Evolutionary conservation across 2,797 vertebrate species (phyloP), one percentile per base, ranked within the genome.

Genomic region (Glyptemys insculpta): DNA sequence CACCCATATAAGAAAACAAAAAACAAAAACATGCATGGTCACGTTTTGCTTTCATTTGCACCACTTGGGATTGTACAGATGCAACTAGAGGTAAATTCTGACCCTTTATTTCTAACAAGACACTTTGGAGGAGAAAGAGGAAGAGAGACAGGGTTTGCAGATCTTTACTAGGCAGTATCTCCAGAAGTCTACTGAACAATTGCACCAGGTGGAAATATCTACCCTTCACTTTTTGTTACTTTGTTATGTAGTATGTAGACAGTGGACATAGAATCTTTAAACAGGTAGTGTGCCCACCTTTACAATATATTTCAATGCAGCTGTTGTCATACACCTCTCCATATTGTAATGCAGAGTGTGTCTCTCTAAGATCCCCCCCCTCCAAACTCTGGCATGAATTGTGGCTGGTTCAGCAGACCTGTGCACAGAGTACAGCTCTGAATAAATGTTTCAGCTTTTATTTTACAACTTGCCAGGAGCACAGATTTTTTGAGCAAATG

Each of bases 171-270:
- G 49, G 27, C 27, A 89, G 49, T 29, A 59, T 9, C 16, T 78
- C 16, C 2, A 1, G 74, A 82, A 89, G 29, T 31, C 37, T 47
- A 21, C 27, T 25, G 47, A 0, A 0, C 54, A 89, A 87, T 47
- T 90, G 11, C 37, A 86, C 3, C n/a, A 68, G 44, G 16, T 53
- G 62, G 11, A 76, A 57, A 29, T 1, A 1, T 62, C 88, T 50
- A 79, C 3, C 0, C 0, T 8, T 44, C 2, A 41, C 19, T 21
- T 76, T 52, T 16, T 50, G 10, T 78, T 50, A 86, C 3, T 3
- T 44, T 78, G 47, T 49, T 16, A 78, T 49, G 21, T 44, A 27
- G 41, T 14, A 18, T 31, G 15, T 31, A 49, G 25, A 78, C 25
- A 78, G 29, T 31, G 27, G 10, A 78, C 27, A 68, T 6, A 11